Evolutionary conservation across 2,888 invertebrate species (phyloP).

Genomic region (Callosobruchus maculatus): DNA sequence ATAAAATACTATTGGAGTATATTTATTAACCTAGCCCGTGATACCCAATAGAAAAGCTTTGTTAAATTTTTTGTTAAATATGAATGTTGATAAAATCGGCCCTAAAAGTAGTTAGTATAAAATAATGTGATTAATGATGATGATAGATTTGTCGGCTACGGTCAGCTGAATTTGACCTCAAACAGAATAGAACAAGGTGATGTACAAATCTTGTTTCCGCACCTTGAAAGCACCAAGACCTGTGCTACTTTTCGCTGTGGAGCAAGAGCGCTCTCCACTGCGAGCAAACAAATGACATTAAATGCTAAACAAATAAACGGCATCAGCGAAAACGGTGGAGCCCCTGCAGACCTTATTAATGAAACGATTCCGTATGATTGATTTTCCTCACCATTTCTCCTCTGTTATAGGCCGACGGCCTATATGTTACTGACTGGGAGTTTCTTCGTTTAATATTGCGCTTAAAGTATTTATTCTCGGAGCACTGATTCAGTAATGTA

Average conservation of each 20-base stretch:
- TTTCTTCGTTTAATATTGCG: background rate
- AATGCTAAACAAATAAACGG: background rate
- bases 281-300: background rate
- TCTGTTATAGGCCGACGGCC: background rate
- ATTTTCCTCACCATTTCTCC: background rate
- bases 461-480: background rate
- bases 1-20: no score
- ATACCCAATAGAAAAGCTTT: no score
- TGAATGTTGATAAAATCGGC: no score
- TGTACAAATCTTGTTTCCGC: background rate
- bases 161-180: background rate
- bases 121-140: background rate
- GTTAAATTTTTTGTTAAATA: no score
- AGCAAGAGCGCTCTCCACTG: background rate
- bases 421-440: background rate
- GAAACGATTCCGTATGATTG: background rate
- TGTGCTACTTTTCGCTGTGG: background rate
- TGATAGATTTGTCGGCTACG: background rate
- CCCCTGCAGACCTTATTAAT: background rate
- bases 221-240: background rate
- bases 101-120: no score
- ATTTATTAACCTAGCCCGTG: no score
- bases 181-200: background rate
- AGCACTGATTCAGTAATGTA: background rate
- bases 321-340: background rate